Conservation (phyloP, 2,113 vertebrate genomes). For the Tetrao urogallus region DNA sequence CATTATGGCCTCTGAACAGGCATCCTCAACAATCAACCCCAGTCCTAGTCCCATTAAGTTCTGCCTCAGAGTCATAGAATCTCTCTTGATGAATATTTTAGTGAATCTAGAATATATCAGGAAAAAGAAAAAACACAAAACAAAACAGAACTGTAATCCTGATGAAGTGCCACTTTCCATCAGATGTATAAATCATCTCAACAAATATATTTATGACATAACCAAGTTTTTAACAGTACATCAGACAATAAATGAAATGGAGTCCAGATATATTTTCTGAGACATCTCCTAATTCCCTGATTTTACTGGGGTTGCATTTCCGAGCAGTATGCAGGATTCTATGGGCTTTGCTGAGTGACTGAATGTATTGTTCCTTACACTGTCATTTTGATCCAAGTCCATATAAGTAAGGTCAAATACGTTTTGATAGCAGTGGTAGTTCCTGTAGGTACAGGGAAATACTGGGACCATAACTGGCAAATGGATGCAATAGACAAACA, state of each 20-base stretch:
- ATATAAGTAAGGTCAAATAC: background rate
- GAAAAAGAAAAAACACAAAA: background rate
- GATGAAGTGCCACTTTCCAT: slow-evolving; percentile 23
- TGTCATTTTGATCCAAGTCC: background rate
- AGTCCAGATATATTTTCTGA: background rate
- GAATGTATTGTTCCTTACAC: background rate
- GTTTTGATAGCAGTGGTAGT: background rate
- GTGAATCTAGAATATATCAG: background rate
- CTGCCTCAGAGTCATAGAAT: background rate
- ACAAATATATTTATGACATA: background rate
- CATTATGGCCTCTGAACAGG: background rate
- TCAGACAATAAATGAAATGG: background rate
- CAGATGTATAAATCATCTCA: background rate
- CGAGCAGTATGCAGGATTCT: background rate
- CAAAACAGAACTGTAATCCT: background rate
- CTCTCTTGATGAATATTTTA: background rate
- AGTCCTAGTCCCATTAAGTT: background rate
- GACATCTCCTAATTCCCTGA: background rate
- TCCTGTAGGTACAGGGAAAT: background rate
- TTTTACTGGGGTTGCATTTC: slow-evolving; percentile 8
- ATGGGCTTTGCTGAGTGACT: background rate
- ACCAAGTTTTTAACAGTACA: background rate
- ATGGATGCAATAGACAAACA: background rate
- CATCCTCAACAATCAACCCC: background rate
- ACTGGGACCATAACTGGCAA: background rate